Conservation (phyloP, 1,140 invertebrate species). For the Cephus cinctus region DNA sequence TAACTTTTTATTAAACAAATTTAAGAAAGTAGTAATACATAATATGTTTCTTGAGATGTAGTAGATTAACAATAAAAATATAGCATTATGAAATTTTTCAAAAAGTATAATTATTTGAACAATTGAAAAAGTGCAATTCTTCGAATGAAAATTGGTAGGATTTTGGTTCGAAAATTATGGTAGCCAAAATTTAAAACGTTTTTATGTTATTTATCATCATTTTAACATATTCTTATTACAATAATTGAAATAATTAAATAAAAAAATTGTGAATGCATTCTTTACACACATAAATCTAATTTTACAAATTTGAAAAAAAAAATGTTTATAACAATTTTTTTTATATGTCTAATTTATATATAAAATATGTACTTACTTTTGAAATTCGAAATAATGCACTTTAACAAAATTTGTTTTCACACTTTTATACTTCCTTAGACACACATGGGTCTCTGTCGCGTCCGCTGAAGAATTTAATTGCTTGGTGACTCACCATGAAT, state of each 20-base stretch:
- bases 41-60: not conserved
- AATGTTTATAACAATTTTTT: not conserved
- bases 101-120: not conserved
- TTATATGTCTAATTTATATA: not conserved
- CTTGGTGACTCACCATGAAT: not conserved
- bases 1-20: not conserved
- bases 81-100: not conserved
- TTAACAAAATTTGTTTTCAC: not conserved
- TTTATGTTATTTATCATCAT: too few species aligned
- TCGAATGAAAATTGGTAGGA: not conserved
- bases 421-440: not conserved
- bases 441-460: not conserved
- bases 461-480: not conserved
- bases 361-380: not conserved
- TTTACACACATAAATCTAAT: too few species aligned
- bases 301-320: not conserved
- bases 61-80: not conserved
- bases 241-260: too few species aligned
- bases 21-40: not conserved
- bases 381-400: not conserved
- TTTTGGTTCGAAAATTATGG: too few species aligned
- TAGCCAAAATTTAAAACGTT: too few species aligned
- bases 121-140: not conserved
- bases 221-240: too few species aligned
- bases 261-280: too few species aligned